Base-by-base conservation (phyloP, 2,113 vertebrate species). In the Actenoides lindsayi region DNA sequence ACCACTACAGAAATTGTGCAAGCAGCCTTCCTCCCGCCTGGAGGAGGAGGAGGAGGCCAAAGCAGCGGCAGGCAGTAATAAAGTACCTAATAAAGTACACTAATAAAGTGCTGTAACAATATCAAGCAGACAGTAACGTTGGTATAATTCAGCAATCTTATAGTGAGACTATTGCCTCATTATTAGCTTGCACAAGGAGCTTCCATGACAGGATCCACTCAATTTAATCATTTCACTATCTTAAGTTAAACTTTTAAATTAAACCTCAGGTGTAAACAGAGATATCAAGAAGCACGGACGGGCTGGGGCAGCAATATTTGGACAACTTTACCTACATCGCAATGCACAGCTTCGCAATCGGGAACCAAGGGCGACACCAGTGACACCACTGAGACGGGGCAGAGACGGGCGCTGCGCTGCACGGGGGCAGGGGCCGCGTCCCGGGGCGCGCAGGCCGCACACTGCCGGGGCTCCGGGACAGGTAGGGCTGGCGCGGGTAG, bases 351-450 rank as follows among this genome's bases (percentile, higher is more conserved):
- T 30, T 24, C 0, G 59, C 71, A 11, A 6, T 3, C 0, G 20
- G 24, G 84, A 57, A 7, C 65, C 50, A 78, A 44, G 77, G 41
- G 41, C 62, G 2, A 6, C 4, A 7, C 3, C 6, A 2, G 11
- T 0, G 17, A 14, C 41, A 2, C 10, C 51, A 1, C 28, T 0
- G 31, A 1, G 5, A 8, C 0, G 42, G 37, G 6, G 68, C 21
- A 16, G 37, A 2, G 10, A 7, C 3, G 8, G 41, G 25, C 19
- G 7, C 28, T 11, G 50, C 51, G 27, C 42, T 5, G 80, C 41
- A 2, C 1, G 0, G 44, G 13, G 21, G 16, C 71, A 6, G 15
- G 7, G n/a, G 6, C 25, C 41, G 5, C 0, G 14, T 1, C 37
- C 48, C 9, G 4, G 14, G 23, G n/a, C 15, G 21, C 80, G 3